Conservation (phyloP, 92 coral and sea anemone species). For the Parazoanthus atlanticus region DNA sequence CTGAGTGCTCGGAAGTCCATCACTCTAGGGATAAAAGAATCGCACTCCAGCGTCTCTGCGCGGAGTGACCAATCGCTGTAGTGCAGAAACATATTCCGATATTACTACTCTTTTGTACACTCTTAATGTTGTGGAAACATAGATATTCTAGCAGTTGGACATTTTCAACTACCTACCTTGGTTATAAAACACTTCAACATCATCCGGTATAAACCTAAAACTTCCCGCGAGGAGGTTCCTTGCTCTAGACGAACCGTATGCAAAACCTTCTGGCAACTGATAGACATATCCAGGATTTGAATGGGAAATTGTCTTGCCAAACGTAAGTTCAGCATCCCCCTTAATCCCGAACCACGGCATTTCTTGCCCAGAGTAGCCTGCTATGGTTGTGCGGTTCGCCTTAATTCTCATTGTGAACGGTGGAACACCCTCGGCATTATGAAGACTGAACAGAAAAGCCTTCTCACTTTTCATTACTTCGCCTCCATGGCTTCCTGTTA, state of each 20-base stretch:
- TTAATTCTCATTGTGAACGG: slow-evolving; percentile 27
- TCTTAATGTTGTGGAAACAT: too few relatives aligned
- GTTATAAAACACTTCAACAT: slow-evolving; percentile 28
- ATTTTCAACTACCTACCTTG: neutral
- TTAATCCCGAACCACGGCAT: slow-evolving; percentile 6
- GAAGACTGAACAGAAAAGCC: slow-evolving; percentile 37
- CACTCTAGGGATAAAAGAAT: too few relatives aligned
- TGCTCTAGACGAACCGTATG: neutral
- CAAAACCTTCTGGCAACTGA: neutral
- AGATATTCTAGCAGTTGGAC: too few relatives aligned
- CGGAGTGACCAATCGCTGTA: too few relatives aligned
- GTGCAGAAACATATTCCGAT: too few relatives aligned
- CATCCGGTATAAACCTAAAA: slow-evolving; percentile 27
- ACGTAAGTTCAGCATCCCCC: slow-evolving; percentile 1
- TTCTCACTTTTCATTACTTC: slow-evolving; percentile 11
- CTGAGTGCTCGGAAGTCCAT: too few relatives aligned
- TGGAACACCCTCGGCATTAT: slow-evolving; percentile 19
- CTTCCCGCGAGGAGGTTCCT: slow-evolving; percentile 31
- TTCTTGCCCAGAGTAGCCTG: neutral
- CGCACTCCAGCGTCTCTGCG: too few relatives aligned
- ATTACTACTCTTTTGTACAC: too few relatives aligned
- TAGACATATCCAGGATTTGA: slow-evolving; percentile 20
- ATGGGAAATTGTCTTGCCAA: neutral
- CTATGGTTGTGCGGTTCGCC: neutral
- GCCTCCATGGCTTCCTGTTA: neutral